Conservation (phyloP, 2,797 vertebrate species). For the Melopsittacus undulatus region DNA sequence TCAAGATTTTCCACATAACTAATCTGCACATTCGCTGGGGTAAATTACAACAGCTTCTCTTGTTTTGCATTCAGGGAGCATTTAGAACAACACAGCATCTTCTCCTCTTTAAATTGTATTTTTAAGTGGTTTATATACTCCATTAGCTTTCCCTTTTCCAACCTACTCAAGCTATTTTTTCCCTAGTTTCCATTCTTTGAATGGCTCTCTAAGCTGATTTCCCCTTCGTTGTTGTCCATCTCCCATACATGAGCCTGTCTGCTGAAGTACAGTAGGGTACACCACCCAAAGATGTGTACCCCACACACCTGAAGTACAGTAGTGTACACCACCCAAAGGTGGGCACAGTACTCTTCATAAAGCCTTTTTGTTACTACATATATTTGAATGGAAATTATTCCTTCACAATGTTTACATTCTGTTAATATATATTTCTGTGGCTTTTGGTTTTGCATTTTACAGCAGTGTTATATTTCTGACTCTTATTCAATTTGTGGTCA, state of each 20-base stretch:
- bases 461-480: not conserved
- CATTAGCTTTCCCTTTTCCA: not conserved
- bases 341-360: not conserved
- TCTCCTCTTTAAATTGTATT: not conserved
- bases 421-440: not conserved
- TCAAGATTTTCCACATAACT: not conserved
- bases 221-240: not conserved
- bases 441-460: not conserved
- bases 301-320: no score
- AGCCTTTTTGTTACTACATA: not conserved
- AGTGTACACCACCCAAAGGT: no score
- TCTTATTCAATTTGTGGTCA: not conserved
- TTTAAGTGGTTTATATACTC: not conserved
- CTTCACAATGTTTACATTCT: not conserved
- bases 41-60: not conserved
- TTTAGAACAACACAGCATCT: not conserved
- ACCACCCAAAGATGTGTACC: no score
- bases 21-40: not conserved
- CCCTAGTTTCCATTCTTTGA: not conserved
- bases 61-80: not conserved
- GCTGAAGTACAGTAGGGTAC: not conserved
- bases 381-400: accelerated
- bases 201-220: not conserved
- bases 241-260: not conserved
- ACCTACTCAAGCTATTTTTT: not conserved